Base-by-base conservation (phyloP, 2,113 vertebrate genomes). In the Pluvialis apricaria region DNA sequence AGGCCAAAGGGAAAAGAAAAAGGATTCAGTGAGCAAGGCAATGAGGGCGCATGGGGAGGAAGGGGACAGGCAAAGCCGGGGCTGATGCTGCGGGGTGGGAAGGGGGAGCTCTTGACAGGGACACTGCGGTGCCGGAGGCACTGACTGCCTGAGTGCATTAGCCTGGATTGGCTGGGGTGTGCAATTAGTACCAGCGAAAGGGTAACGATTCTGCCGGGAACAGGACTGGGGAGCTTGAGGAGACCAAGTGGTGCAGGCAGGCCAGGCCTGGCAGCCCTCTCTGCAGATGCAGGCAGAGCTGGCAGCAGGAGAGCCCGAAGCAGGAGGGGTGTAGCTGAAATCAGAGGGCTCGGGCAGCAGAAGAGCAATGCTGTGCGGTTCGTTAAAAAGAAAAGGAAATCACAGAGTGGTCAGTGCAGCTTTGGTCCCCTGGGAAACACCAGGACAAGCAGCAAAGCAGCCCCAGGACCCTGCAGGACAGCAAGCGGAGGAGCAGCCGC, bases 391-490 rank as follows among this genome's bases (percentile, higher is more conserved):
- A 24, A 65, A 22, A 69, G n/a, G 36, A 94, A 83, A 31, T 6
- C 32, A 20, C 24, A 2, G n/a, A 24, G 79, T 5, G 22, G 42
- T 68, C 34, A 58, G 57, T 2, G 1, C 28, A 44, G 40, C 38
- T 61, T 68, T 7, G 0, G 58, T 25, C 36, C 25, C n/a, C 51
- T 82, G 70, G 25, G 38, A 62, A 82, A 21, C 25, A 49, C 26
- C 24, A 29, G 45, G 45, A 26, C 25, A 36, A 60, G 51, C 13
- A 55, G 31, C 1, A 0, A 54, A 64, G 72, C 38, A 36, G 32
- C n/a, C n/a, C 49, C 5, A 4, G 45, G 15, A 26, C n/a, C 16
- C 36, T 2, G 3, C 34, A 42, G 68, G 44, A 21, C 0, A 1
- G 55, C 18, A n/a, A 1, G 5, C 0, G 1, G 58, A 13, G 45